Conservation (phyloP, 2,113 vertebrate species). For the Cygnus buccinator region DNA sequence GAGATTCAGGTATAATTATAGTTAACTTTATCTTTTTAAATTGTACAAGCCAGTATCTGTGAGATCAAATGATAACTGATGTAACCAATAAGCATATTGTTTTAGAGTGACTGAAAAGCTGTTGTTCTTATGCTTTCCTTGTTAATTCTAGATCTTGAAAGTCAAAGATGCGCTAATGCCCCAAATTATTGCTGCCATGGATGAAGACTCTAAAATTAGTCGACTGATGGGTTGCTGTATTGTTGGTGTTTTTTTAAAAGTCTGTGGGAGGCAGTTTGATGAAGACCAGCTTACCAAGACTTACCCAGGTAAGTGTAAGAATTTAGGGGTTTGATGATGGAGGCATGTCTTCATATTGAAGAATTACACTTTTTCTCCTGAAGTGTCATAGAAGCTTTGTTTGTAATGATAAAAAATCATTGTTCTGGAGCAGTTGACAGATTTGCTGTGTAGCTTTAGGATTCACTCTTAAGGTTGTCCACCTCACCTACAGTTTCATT, state of each 20-base stretch:
- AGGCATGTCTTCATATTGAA: neutral
- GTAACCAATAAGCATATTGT: neutral
- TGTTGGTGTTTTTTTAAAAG: slow-evolving; percentile 73
- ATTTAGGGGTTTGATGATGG: too few species aligned
- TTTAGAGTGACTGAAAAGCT: neutral
- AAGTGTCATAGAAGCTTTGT: neutral
- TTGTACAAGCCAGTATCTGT: neutral
- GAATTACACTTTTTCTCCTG: neutral
- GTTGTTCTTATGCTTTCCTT: neutral
- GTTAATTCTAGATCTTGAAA: slow-evolving; percentile 75
- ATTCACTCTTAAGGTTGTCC: neutral
- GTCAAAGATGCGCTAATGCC: slow-evolving; percentile 78
- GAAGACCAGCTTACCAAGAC: slow-evolving; percentile 83
- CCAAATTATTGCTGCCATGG: slow-evolving; percentile 81
- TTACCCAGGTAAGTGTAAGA: slow-evolving; percentile 84
- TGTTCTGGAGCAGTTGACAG: neutral
- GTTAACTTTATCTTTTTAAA: neutral
- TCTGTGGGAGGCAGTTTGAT: slow-evolving; percentile 67
- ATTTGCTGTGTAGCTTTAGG: neutral
- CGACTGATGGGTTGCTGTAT: slow-evolving; percentile 86
- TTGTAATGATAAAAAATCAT: neutral
- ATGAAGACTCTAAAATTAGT: slow-evolving; percentile 88
- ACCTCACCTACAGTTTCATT: neutral
- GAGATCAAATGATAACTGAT: neutral
- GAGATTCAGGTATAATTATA: neutral